Evolutionary conservation across 2,113 vertebrate genomes (phyloP).

Genomic region (Symphodus melops): DNA sequence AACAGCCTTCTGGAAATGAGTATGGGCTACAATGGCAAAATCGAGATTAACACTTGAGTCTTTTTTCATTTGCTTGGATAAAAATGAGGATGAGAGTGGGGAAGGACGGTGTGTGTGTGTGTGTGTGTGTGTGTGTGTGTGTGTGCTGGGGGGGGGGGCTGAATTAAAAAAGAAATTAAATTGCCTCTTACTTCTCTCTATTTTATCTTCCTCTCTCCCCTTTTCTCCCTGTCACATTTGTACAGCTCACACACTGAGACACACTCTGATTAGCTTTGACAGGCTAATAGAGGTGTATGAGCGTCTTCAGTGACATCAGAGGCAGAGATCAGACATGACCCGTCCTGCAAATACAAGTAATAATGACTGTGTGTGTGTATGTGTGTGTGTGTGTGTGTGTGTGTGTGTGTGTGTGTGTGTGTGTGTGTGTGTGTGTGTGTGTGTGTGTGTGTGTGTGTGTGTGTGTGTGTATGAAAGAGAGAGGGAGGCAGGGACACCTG

Average conservation of each 20-base stretch:
- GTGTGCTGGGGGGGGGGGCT: background rate
- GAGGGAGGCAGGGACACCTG: background rate
- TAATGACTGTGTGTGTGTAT: constrained; percentile 19
- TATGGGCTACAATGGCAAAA: constrained; percentile 22
- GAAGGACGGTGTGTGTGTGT: background rate
- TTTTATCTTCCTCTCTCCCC: constrained; percentile 20
- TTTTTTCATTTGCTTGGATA: constrained; percentile 18
- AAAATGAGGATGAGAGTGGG: constrained; percentile 23
- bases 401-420: background rate
- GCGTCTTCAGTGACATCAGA: constrained; percentile 33
- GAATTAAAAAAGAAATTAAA: constrained; percentile 42
- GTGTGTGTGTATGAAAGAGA: background rate
- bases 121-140: too few relatives aligned
- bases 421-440: background rate
- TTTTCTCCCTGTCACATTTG: constrained; percentile 34
- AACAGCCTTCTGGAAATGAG: constrained; percentile 35
- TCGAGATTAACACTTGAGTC: constrained; percentile 46
- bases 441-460: background rate
- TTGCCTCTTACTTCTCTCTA: constrained; percentile 28
- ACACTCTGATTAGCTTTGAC: constrained; percentile 34
- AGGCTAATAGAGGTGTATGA: constrained; percentile 30
- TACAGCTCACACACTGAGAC: constrained; percentile 13
- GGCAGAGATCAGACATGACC: constrained; percentile 47
- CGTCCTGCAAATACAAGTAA: constrained; percentile 15
- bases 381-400: constrained; percentile 1